Evolutionary conservation across 1,140 invertebrate species (phyloP), one percentile per base, ranked within the genome.

Genomic region (Dysdera silvatica): DNA sequence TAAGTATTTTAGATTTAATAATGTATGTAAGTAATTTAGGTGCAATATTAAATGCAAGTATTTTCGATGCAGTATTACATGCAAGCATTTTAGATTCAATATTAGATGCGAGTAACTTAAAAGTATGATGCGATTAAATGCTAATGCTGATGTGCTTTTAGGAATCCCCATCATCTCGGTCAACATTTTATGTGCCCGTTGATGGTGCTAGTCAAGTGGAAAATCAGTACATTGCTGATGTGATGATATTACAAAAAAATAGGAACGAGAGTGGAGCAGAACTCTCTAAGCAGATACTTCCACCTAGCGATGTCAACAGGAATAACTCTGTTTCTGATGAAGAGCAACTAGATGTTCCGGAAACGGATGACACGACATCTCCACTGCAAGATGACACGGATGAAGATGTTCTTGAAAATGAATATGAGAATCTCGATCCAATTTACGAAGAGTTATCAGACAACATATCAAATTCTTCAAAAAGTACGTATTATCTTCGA

Each of bases 391-490:
- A 56, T 49, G 61, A 63, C n/a, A 63, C 61, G 8, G 61, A 63
- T 24, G 61, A 63, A 4, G 61, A 56, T 37, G 43, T 20, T 56
- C 51, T 63, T 16, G 61, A 63, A 37, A 63, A 63, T 49, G 53
- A 63, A 31, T 63, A 63, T 31, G 61, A 63, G 12, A 63, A 63
- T 40, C 49, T 63, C 14, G 62, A 65, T 58, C 62, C 62, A 26
- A 65, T 65, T 53, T 65, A 65, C 52, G 62, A 65, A 32, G 62
- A 65, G 16, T 55, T 65, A 28, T 52, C 54, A 24, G 62, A 65
- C 45, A 37, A 37, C 35, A 40, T 65, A 20, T 49, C 61, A 14
- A 61, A 47, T 45, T 48, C 52, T 20, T 41, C 61, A 7, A 63
- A 63, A 49, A n/a, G 61, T 63, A 56, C 37, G 52, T 37, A 2